Conservation (phyloP, 1,140 invertebrate genomes). For the Cotesia typhae region DNA sequence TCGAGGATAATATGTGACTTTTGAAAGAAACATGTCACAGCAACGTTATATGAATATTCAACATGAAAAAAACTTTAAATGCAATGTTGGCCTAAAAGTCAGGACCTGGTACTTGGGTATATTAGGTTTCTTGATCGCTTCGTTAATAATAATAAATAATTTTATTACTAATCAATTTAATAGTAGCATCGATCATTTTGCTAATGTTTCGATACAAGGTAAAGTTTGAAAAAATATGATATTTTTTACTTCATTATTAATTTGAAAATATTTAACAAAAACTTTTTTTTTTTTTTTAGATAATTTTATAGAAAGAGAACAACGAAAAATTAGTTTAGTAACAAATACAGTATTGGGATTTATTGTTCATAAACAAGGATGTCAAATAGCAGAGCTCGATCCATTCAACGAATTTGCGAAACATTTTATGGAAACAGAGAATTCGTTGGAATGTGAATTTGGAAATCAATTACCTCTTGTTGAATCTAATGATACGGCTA, state of each 20-base stretch:
- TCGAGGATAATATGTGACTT: too few species aligned
- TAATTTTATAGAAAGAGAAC: slow-evolving; percentile 12
- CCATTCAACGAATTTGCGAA: slow-evolving; percentile 72
- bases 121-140: slow-evolving; percentile 51
- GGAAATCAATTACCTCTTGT: slow-evolving; percentile 68
- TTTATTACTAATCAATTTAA: slow-evolving; percentile 53
- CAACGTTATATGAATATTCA: too few species aligned
- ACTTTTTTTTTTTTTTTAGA: slow-evolving; percentile 3
- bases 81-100: slow-evolving; percentile 43
- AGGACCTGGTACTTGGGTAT: slow-evolving; percentile 55
- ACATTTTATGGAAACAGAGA: slow-evolving; percentile 61
- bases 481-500: slow-evolving; percentile 71
- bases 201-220: slow-evolving; percentile 46
- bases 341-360: slow-evolving; percentile 53
- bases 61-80: background rate
- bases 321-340: background rate
- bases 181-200: slow-evolving; percentile 40
- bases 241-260: background rate
- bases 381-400: slow-evolving; percentile 80
- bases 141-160: slow-evolving; percentile 55
- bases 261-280: background rate
- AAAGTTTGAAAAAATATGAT: slow-evolving; percentile 4
- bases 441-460: slow-evolving; percentile 60
- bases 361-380: slow-evolving; percentile 77
- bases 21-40: too few species aligned